Conservation (phyloP, 2,888 invertebrate genomes). For the Serripes groenlandicus region DNA sequence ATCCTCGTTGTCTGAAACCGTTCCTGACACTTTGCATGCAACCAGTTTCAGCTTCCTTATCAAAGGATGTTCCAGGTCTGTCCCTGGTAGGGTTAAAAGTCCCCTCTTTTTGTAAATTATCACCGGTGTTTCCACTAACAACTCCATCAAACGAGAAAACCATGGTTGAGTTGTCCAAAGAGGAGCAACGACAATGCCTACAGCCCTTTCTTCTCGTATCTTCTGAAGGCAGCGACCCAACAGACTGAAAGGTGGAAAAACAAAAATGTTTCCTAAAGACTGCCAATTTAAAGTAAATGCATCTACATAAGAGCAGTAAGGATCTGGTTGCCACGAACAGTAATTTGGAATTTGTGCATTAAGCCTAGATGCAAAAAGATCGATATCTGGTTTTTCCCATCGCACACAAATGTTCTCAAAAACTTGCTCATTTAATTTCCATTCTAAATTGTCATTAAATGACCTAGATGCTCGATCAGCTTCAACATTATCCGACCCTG, state of each 20-base stretch:
- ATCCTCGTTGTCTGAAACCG: conserved; percentile 17
- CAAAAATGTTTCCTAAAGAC: neutral
- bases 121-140: conserved; percentile 15
- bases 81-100: conserved; percentile 11
- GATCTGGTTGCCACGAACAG: conserved; percentile 11
- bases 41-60: conserved; percentile 28
- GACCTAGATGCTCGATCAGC: conserved; percentile 2
- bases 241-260: conserved; percentile 29
- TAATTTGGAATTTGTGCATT: conserved; percentile 12
- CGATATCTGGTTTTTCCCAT: neutral
- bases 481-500: neutral
- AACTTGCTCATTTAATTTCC: neutral
- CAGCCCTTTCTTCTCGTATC: conserved; percentile 37
- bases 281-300: conserved; percentile 11
- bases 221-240: conserved; percentile 22
- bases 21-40: conserved; percentile 49
- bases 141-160: conserved; percentile 32
- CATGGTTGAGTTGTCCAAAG: conserved; percentile 48
- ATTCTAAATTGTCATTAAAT: conserved; percentile 14
- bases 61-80: conserved; percentile 33
- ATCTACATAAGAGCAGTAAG: neutral
- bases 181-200: conserved; percentile 40
- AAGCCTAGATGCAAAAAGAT: conserved; percentile 17
- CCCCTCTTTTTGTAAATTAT: conserved; percentile 22
- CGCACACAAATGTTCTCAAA: neutral